Evolutionary conservation across 2,888 invertebrate species (phyloP).

Genomic region (Hylaea fasciaria): DNA sequence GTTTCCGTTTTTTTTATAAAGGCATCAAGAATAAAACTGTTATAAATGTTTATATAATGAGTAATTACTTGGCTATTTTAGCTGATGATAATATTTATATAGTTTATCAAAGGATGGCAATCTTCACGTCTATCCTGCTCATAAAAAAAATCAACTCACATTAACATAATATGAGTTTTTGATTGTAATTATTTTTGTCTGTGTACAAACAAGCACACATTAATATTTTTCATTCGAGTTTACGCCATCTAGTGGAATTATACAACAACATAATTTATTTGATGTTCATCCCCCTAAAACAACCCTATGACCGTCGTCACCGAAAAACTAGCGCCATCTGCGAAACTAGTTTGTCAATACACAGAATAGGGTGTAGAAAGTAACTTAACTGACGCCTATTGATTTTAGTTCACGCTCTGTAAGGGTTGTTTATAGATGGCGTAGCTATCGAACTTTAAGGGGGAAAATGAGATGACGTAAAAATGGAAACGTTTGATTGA

Average conservation of each 20-base stretch:
- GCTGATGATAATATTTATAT: no score
- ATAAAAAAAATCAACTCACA: no score
- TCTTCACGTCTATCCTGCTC: no score
- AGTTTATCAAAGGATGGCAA: no score
- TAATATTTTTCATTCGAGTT: not conserved
- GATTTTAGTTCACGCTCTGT: conserved; percentile 54
- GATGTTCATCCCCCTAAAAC: conserved; percentile 14
- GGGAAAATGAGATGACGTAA: not conserved
- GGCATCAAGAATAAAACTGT: no score
- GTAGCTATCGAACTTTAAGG: conserved; percentile 29
- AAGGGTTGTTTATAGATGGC: conserved; percentile 69
- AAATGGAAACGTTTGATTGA: not conserved
- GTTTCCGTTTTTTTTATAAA: not conserved
- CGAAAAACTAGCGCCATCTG: conserved; percentile 61
- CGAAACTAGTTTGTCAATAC: conserved; percentile 31
- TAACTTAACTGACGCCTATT: conserved; percentile 35
- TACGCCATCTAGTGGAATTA: conserved; percentile 12
- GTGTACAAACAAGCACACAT: no score
- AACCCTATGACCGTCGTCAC: conserved; percentile 10
- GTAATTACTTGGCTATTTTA: no score
- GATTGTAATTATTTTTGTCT: no score
- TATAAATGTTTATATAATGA: no score
- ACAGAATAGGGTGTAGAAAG: conserved; percentile 27
- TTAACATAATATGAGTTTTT: no score
- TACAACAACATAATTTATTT: not conserved